These are phyloP conservation scores for Cynodonichthys magdalenae DNA, from an alignment of 2,797 vertebrate genomes.

Conservation along the genomic window DNA sequence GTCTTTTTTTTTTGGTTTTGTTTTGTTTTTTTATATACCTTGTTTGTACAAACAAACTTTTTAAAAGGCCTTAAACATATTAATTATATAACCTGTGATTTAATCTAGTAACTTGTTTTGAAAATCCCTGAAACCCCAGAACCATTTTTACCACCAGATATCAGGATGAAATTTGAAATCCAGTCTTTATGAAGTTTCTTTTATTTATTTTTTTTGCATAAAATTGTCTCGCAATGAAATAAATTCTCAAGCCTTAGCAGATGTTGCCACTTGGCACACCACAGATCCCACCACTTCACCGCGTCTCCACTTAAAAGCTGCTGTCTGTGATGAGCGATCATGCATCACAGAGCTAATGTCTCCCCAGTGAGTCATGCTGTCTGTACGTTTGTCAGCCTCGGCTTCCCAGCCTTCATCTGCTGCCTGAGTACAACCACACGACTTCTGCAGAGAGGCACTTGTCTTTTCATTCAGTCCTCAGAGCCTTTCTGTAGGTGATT, in stretches of 20 bases:
- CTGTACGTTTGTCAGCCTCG: constrained; percentile 64
- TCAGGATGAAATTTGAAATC: constrained; percentile 17
- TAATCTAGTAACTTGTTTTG: background rate
- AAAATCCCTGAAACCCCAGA: constrained; percentile 7
- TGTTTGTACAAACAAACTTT: background rate
- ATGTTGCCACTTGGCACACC: constrained; percentile 42
- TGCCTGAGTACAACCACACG: constrained; percentile 58
- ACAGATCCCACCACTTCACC: constrained; percentile 54
- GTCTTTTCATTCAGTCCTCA: constrained; percentile 36
- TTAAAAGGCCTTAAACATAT: too few relatives aligned
- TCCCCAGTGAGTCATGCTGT: constrained; percentile 74
- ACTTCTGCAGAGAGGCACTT: constrained; percentile 40
- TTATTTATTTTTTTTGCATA: constrained; percentile 28
- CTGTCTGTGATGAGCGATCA: constrained; percentile 68
- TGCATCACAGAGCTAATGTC: constrained; percentile 73
- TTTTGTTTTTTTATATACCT: background rate
- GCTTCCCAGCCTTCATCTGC: constrained; percentile 63
- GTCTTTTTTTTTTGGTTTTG: background rate
- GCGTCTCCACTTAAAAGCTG: constrained; percentile 53
- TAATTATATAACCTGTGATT: background rate
- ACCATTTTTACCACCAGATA: background rate
- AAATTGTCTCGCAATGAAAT: constrained; percentile 16
- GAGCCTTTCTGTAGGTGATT: constrained; percentile 10
- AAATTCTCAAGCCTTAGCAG: constrained; percentile 41
- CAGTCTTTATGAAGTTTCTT: background rate